Base-by-base conservation (phyloP, 2,797 vertebrate genomes). In the Sus cebifrons region DNA sequence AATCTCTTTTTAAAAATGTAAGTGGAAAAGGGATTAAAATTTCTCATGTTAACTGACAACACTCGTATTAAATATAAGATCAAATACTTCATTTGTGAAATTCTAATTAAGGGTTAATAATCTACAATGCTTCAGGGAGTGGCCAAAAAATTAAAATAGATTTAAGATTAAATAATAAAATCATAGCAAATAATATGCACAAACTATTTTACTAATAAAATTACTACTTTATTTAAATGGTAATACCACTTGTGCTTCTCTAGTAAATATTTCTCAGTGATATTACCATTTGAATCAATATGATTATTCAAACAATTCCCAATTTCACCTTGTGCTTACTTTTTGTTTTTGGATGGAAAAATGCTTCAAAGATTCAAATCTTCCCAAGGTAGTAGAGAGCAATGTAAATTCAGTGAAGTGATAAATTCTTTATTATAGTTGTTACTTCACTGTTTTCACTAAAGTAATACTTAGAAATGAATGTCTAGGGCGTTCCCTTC, bases 251-350 rank as follows among this genome's bases (percentile, higher is more conserved):
- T 95, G 21, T 58, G 36, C 78, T 82, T 96, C n/a, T 90, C 60
- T 91, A 85, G 79, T 91, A 95, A 96, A 88, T 92, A 20, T 93
- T 84, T 95, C n/a, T 64, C 14, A 11, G 12, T 82, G 36, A 54
- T 11, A 92, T 96, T 95, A 92, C 23, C 94, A 96, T 96, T 88
- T 96, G 88, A 96, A 97, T 91, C 21, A 91, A 96, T 89, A 77
- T 96, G 64, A 90, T 86, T 96, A 71, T 87, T 56, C 52, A 93
- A 68, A n/a, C 56, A 86, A 82, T 92, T 86, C 56, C 18, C 58
- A 71, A 60, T 83, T 44, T 90, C n/a, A 87, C 60, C 62, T 40
- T 29, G 40, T 32, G 27, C 13, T 49, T 27, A 18, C 27, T 78
- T 83, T 84, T 84, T 40, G 10, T 25, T 64, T 93, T 93, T 60